These are phyloP conservation scores for Passerina amoena DNA, from an alignment of 2,113 vertebrate species.

Conservation along the genomic window DNA sequence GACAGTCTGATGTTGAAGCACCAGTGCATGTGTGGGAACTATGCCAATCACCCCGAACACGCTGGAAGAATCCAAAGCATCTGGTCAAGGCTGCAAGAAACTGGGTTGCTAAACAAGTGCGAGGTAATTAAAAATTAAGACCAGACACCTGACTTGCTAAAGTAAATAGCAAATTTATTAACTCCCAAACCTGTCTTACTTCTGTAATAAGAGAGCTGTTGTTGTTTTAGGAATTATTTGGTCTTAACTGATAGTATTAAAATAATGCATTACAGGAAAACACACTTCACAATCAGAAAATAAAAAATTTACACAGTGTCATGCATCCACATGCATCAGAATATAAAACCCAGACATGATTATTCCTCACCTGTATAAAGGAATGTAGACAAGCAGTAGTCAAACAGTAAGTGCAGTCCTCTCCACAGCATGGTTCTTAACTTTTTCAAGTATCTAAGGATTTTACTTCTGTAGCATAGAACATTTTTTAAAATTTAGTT, in stretches of 20 bases:
- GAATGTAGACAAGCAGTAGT: not conserved
- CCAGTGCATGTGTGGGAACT: conserved; percentile 80
- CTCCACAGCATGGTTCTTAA: not conserved
- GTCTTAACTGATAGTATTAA: not conserved
- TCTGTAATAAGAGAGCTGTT: not conserved
- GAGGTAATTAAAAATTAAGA: conserved; percentile 73
- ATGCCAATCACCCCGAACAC: conserved; percentile 78
- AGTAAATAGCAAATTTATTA: not conserved
- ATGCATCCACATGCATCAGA: not conserved
- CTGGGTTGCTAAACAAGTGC: conserved; percentile 78
- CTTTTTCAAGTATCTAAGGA: not conserved
- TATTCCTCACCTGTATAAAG: not conserved
- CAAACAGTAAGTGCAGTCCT: not conserved
- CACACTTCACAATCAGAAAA: not conserved
- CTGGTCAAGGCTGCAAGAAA: conserved; percentile 84
- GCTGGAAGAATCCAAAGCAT: conserved; percentile 84
- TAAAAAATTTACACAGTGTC: not conserved
- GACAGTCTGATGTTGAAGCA: conserved; percentile 83
- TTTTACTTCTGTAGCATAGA: not conserved
- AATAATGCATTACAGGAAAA: not conserved
- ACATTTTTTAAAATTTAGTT: not conserved
- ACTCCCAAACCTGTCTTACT: not conserved
- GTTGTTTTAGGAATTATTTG: not conserved
- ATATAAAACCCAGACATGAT: not conserved
- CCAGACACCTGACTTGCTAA: not conserved